Percentiles rank a stretch among this genome's conserved stretches.
These are phyloP conservation scores for Epinotia ramella DNA, from an alignment of 2,888 invertebrate species.

Conservation along the genomic window DNA sequence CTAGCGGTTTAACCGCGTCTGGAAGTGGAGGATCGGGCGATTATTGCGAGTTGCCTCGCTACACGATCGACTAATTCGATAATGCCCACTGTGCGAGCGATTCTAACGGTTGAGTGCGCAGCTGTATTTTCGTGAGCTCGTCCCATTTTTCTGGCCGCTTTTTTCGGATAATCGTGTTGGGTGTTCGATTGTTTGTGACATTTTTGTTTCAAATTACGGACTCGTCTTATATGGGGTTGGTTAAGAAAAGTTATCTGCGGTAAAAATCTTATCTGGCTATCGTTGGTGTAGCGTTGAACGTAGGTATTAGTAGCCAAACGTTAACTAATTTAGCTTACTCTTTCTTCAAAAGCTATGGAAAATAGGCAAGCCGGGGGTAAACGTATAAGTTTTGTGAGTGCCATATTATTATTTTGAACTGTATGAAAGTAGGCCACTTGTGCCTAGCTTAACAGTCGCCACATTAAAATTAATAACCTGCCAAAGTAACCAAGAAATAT, in stretches of 20 bases:
- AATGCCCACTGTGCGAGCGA: constrained; percentile 69
- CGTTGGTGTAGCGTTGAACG: too few species aligned
- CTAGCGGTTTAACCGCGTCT: constrained; percentile 70
- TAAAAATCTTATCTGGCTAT: neutral
- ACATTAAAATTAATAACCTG: constrained; percentile 17
- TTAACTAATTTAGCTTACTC: neutral
- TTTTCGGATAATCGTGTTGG: constrained; percentile 45
- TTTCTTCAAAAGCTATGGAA: neutral
- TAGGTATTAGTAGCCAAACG: neutral
- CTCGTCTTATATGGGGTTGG: neutral
- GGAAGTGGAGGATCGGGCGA: constrained; percentile 70
- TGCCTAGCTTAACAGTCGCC: neutral
- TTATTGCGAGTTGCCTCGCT: constrained; percentile 69
- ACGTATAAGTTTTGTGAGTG: neutral
- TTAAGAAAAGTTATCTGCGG: constrained; percentile 18
- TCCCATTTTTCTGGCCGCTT: constrained; percentile 47
- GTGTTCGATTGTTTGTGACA: constrained; percentile 45
- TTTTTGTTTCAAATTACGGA: constrained; percentile 41
- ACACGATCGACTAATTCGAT: constrained; percentile 78
- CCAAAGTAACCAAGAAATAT: neutral
- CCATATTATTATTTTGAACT: neutral
- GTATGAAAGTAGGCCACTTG: neutral
- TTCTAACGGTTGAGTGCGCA: constrained; percentile 69
- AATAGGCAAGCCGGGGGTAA: neutral
- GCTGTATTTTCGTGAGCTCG: constrained; percentile 55